Conservation (phyloP, 2,888 invertebrate genomes). For the Atrina japonica region DNA sequence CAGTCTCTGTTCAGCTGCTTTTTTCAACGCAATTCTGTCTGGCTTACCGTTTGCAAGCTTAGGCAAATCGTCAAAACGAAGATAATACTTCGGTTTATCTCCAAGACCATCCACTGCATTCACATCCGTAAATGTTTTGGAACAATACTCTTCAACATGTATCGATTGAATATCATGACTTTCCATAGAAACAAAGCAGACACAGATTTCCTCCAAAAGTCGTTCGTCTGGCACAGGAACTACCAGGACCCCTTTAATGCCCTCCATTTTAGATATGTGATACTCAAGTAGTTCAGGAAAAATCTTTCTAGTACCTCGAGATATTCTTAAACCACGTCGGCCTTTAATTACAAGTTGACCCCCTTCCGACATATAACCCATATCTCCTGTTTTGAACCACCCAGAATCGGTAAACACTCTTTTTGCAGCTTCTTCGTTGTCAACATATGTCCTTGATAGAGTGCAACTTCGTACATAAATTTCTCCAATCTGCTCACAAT, state of each 20-base stretch:
- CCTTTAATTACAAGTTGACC: constrained; percentile 18
- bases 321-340: constrained; percentile 23
- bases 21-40: too few species aligned
- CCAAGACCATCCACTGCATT: constrained; percentile 24
- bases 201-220: constrained; percentile 33
- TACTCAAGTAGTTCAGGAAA: constrained; percentile 28
- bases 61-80: too few species aligned
- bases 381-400: constrained; percentile 31
- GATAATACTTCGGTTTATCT: constrained; percentile 28
- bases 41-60: too few species aligned
- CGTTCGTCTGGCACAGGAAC: constrained; percentile 34
- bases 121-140: background rate
- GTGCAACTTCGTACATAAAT: constrained; percentile 16
- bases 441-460: too few species aligned
- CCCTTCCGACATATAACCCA: constrained; percentile 6
- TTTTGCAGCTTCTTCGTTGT: constrained; percentile 9
- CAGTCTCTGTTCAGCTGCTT: too few species aligned
- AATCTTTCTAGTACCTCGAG: constrained; percentile 29
- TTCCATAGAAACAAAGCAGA: constrained; percentile 15
- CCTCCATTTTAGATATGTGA: constrained; percentile 5
- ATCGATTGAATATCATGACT: background rate
- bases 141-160: constrained; percentile 24
- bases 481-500: background rate
- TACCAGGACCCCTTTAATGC: constrained; percentile 4
- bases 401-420: constrained; percentile 10